Conservation (phyloP, 2,888 invertebrate species). For the Lutraria lutraria region DNA sequence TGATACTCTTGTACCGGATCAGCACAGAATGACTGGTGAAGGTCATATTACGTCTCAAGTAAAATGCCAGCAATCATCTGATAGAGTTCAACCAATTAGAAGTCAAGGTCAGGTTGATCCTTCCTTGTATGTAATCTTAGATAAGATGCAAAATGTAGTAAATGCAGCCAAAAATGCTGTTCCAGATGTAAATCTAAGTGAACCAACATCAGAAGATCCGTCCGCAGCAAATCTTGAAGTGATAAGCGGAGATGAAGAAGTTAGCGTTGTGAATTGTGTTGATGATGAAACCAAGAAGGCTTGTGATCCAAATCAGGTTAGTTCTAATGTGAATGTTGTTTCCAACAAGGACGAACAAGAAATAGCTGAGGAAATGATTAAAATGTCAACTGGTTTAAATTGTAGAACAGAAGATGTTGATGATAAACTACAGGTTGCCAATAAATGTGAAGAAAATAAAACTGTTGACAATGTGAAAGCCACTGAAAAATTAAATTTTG, state of each 20-base stretch:
- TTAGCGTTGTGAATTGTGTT: background rate
- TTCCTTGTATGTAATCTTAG: background rate
- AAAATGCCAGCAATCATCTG: background rate
- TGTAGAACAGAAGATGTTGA: too few relatives aligned
- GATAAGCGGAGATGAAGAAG: background rate
- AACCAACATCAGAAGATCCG: background rate
- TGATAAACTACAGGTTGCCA: background rate
- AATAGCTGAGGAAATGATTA: slow-evolving; percentile 52
- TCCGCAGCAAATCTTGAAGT: background rate
- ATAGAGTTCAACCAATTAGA: background rate
- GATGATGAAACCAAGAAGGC: background rate
- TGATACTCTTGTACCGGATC: background rate
- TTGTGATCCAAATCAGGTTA: background rate
- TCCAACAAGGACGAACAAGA: slow-evolving; percentile 31
- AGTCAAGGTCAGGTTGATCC: background rate
- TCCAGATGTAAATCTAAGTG: slow-evolving; percentile 17
- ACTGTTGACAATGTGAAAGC: background rate
- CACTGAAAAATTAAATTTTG: background rate
- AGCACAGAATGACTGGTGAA: background rate
- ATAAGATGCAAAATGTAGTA: background rate
- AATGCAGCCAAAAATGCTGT: background rate
- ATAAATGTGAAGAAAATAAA: background rate
- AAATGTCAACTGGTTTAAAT: slow-evolving; percentile 45
- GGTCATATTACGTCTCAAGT: background rate
- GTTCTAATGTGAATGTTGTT: background rate